Percentiles rank a stretch among this genome's conserved stretches.
phyloP scores from a whole-genome alignment of 1,140 invertebrate genomes.

The Camponotus vicinus region DNA sequence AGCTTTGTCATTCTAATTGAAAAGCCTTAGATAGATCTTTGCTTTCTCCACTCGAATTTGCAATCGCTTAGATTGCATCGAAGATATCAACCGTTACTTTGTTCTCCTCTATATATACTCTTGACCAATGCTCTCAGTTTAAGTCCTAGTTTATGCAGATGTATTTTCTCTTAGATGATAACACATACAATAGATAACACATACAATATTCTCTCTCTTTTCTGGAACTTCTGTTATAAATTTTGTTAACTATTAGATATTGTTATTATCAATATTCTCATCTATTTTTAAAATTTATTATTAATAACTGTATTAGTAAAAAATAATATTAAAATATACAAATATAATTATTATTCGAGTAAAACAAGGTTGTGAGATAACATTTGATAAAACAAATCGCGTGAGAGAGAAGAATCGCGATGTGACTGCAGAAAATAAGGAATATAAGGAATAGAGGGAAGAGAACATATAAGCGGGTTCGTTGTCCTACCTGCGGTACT shows the following conservation, averaged over 20 bases:
- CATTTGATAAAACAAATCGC: background rate
- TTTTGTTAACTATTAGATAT: background rate
- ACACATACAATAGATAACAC: background rate
- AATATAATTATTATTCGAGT: background rate
- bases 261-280: background rate
- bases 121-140: constrained; percentile 4
- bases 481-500: constrained; percentile 43
- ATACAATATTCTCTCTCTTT: background rate
- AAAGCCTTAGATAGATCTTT: constrained; percentile 2
- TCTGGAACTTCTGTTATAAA: background rate
- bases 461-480: constrained; percentile 25
- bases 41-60: constrained; percentile 21
- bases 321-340: background rate
- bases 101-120: background rate
- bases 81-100: constrained; percentile 18
- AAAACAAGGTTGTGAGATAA: background rate
- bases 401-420: background rate
- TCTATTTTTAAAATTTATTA: background rate
- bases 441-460: constrained; percentile 22
- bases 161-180: constrained; percentile 22
- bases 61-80: constrained; percentile 21
- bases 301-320: background rate
- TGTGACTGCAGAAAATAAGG: background rate
- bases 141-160: constrained; percentile 7
- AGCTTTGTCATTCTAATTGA: background rate